phyloP scores from a whole-genome alignment of 2,888 invertebrate species.

The Xanthorhoe designata region DNA sequence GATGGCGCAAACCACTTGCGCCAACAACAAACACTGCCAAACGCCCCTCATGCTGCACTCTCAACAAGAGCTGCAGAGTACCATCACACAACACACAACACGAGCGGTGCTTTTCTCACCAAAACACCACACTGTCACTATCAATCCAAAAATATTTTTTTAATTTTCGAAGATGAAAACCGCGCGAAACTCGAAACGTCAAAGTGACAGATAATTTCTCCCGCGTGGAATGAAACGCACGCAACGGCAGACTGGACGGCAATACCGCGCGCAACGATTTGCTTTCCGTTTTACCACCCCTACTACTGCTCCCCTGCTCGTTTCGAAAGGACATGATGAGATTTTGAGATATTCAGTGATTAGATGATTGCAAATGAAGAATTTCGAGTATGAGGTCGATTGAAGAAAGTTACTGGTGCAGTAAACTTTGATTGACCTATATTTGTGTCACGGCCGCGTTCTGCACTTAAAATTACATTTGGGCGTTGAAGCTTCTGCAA shows the following conservation, averaged over 20 bases:
- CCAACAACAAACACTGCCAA: slow-evolving; percentile 75
- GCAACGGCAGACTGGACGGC: slow-evolving; percentile 65
- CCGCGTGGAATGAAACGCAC: slow-evolving; percentile 64
- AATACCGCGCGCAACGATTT: slow-evolving; percentile 71
- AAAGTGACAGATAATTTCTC: slow-evolving; percentile 50
- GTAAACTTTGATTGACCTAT: slow-evolving; percentile 44
- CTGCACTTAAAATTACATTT: slow-evolving; percentile 41
- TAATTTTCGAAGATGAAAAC: slow-evolving; percentile 38
- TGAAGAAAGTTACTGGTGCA: slow-evolving; percentile 38
- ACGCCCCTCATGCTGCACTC: slow-evolving; percentile 81
- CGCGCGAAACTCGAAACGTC: slow-evolving; percentile 52
- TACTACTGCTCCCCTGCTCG: slow-evolving; percentile 76
- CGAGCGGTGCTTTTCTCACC: slow-evolving; percentile 56
- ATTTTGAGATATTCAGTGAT: slow-evolving; percentile 49
- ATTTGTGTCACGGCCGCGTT: slow-evolving; percentile 44
- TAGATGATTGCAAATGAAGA: slow-evolving; percentile 61
- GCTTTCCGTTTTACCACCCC: slow-evolving; percentile 81
- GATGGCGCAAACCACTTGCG: slow-evolving; percentile 80
- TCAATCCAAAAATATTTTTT: slow-evolving; percentile 43
- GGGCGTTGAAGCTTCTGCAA: slow-evolving; percentile 38
- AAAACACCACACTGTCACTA: slow-evolving; percentile 48
- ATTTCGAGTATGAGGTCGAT: slow-evolving; percentile 51
- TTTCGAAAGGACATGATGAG: slow-evolving; percentile 81
- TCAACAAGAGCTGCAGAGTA: slow-evolving; percentile 77
- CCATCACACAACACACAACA: slow-evolving; percentile 79